phyloP scores from a whole-genome alignment of 2,888 invertebrate species.

The Scrobipalpa costella region DNA sequence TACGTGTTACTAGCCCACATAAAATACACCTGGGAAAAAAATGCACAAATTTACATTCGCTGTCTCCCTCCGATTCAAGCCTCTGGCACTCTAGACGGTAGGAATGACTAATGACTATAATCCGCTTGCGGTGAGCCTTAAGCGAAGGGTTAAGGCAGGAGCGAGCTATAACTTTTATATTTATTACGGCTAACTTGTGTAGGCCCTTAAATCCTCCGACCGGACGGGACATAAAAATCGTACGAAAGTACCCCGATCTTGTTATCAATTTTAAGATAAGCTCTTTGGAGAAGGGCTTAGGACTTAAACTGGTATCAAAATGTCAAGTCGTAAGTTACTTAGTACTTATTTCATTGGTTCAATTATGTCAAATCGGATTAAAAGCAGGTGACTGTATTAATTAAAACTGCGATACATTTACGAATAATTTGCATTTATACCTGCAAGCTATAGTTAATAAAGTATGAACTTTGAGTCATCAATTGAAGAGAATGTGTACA shows the following conservation, averaged over 20 bases:
- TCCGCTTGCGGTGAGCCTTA: constrained; percentile 77
- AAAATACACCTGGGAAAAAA: constrained; percentile 56
- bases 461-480: constrained; percentile 5
- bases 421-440: background rate
- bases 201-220: constrained; percentile 54
- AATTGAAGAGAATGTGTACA: constrained; percentile 14
- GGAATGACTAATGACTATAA: constrained; percentile 78
- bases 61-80: constrained; percentile 53
- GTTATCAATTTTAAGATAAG: constrained; percentile 25
- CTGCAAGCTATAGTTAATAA: background rate
- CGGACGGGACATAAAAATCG: constrained; percentile 53
- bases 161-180: constrained; percentile 69
- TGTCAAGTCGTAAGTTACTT: constrained; percentile 18
- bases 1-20: constrained; percentile 34
- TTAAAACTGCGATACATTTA: constrained; percentile 1
- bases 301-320: constrained; percentile 11
- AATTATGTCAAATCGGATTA: constrained; percentile 15
- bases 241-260: constrained; percentile 33
- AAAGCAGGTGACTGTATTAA: constrained; percentile 10
- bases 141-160: constrained; percentile 76
- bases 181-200: constrained; percentile 66
- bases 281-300: constrained; percentile 20
- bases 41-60: constrained; percentile 55
- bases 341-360: constrained; percentile 19
- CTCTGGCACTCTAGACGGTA: constrained; percentile 69